Base-by-base conservation (phyloP, 2,113 vertebrate species). In the Nothocercus nigrocapillus region DNA sequence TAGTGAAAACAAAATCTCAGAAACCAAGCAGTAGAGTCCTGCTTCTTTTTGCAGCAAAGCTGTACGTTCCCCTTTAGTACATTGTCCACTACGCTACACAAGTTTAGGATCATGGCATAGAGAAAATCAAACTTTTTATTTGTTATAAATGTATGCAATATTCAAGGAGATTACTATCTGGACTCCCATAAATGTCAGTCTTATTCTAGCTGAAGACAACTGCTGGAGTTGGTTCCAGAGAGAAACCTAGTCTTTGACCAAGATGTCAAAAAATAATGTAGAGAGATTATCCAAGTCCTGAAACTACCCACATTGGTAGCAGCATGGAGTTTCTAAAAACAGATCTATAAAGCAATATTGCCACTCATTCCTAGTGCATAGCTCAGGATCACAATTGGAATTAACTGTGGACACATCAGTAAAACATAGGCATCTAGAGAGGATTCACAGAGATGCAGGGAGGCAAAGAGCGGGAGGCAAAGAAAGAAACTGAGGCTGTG, bases 371-470 rank as follows among this genome's bases (percentile, higher is more conserved):
- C 30, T 51, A 16, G 47, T 40, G 7, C 24, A 20, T 5, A 92
- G 67, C 68, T 78, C 51, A 81, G 38, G 67, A 95, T 75, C 32
- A 67, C 38, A 86, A 82, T 45, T 86, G 49, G 28, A 82, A 94
- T 25, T 25, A 88, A 58, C 21, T 30, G 7, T 56, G 30, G 42
- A 42, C 42, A 58, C 53, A 58, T 44, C 44, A 89, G 70, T 34
- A 92, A 94, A 86, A 88, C 8, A 21, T 73, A 61, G 82, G 72
- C 40, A 73, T 18, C 1, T 16, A 56, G 89, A 80, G n/a, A 67
- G 59, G 82, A 30, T 88, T 89, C 91, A 93, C 42, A 90, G 56
- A 93, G 70, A 87, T 93, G 44, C 8, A 69, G 63, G 38, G 7
- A 73, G 87, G 88, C 64, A 45, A 40, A 9, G 70, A 87, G n/a